Evolutionary conservation across 2,113 vertebrate genomes (phyloP), one percentile per base, ranked within the genome.

Genomic region (Mungos mungo): DNA sequence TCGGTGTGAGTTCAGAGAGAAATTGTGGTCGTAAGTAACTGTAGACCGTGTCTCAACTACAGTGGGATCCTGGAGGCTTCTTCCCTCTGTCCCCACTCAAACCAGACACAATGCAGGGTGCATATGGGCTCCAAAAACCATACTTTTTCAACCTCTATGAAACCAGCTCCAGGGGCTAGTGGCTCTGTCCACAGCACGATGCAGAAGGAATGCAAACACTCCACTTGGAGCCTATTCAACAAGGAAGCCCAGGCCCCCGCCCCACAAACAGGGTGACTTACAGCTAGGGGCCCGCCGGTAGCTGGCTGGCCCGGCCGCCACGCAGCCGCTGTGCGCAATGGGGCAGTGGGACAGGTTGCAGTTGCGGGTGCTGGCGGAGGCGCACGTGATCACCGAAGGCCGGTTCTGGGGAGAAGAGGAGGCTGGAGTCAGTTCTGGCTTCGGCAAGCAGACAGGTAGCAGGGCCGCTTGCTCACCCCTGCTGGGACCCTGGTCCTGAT

Each of bases 331-430:
- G 99, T 99, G 99, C 8, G 99, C 99, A 0, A 99, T 98, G 1
- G 99, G 99, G 98, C 99, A 99, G 98, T 99, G 99, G 0, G 99
- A 99, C 96, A 99, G 99, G 99, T 99, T 99, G 98, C 99, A 99
- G 99, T 99, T 99, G 14, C 99, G 99, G 98, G 99, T 99, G 97
- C 98, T 99, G 27, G 99, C 99, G 1, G 99, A 99, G 10, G 99
- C 99, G 2, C 99, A 99, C 4, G 99, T 99, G 98, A 99, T 99
- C 95, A 99, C 99, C 0, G 99, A 99, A 5, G 99, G 99, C 92
- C 99, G 99, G 98, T 99, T 99, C 99, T 99, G 90, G 0, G 91
- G 88, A 97, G 90, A 86, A 80, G 80, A 29, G 16, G 25, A 29
- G 9, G 16, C 0, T 31, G 82, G 16, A 27, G 1, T 87, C 33